Base-by-base conservation (phyloP, 2,113 vertebrate species). In the Raja brachyura region DNA sequence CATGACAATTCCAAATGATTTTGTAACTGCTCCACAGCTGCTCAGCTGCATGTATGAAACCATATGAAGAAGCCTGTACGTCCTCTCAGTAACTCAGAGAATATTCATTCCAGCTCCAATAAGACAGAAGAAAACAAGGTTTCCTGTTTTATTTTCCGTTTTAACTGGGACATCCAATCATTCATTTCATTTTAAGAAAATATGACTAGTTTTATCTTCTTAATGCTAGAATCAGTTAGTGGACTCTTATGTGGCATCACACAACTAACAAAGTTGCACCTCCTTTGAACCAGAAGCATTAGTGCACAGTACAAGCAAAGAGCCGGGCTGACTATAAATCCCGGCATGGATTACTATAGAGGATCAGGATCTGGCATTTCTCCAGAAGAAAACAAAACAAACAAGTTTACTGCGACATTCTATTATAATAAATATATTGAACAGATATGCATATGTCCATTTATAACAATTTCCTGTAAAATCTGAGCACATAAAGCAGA, bases 221-320 rank as follows among this genome's bases (percentile, higher is more conserved):
- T 93, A 93, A 94, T 75, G 20, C 68, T 90, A 90, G 93, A 94
- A 95, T 94, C 95, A 93, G 93, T 75, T 86, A 56, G 94, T 94
- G 94, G 94, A 85, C 63, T 93, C 95, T 96, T 95, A 94, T 95
- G 95, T 94, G 93, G 95, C 95, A 95, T 96, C 96, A 95, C 95
- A 96, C 95, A 96, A 96, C 95, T 94, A 95, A 96, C 95, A 95
- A 95, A 96, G 94, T 94, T 93, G 95, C 95, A 94, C 95, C 96
- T 95, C 95, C 96, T 96, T 94, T 95, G 95, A 95, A 97, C 96
- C 96, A 95, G 96, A 97, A 97, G 96, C 96, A 95, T 95, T 95
- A 95, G 96, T 96, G 96, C 95, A 96, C 96, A 94, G 95, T 95
- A 95, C 95, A 94, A 95, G 96, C 95, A 95, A 73, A 94, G 94